Conservation (phyloP, 2,113 vertebrate genomes). For the Polypterus bichir region DNA sequence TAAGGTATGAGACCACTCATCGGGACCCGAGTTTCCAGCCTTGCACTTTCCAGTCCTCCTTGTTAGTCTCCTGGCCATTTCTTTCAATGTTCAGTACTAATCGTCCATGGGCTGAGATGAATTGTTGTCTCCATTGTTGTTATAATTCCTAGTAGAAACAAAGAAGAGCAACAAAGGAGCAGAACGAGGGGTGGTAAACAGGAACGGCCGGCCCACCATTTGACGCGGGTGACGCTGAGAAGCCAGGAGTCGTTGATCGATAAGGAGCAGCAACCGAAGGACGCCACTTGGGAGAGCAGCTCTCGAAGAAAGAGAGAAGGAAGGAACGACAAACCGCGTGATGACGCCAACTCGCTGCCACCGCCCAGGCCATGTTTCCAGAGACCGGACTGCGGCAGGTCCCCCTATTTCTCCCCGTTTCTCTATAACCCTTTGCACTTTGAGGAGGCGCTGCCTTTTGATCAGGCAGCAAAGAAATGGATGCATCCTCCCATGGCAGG, state of each 20-base stretch:
- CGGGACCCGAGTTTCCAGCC: not conserved
- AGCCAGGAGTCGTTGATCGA: not conserved
- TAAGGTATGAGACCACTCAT: not conserved
- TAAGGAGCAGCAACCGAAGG: conserved; percentile 1
- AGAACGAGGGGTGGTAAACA: conserved; percentile 2
- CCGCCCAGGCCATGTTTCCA: not conserved
- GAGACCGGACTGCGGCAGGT: not conserved
- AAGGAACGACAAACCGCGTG: conserved; percentile 6
- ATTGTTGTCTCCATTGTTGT: not conserved
- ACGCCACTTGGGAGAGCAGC: conserved; percentile 4
- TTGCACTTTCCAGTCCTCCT: not conserved
- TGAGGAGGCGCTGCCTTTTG: too few species aligned
- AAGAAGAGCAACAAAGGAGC: not conserved
- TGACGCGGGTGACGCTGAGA: not conserved
- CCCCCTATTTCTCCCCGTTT: not conserved
- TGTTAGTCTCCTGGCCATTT: not conserved
- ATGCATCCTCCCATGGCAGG: too few species aligned
- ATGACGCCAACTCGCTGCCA: not conserved
- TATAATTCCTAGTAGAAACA: not conserved
- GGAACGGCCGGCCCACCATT: not conserved
- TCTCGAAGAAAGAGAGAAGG: conserved; percentile 7
- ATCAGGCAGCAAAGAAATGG: too few species aligned
- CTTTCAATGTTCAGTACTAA: too few species aligned
- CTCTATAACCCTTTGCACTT: too few species aligned
- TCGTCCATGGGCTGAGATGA: not conserved